phyloP scores from a whole-genome alignment of 2,113 vertebrate genomes.

The Poecile atricapillus region DNA sequence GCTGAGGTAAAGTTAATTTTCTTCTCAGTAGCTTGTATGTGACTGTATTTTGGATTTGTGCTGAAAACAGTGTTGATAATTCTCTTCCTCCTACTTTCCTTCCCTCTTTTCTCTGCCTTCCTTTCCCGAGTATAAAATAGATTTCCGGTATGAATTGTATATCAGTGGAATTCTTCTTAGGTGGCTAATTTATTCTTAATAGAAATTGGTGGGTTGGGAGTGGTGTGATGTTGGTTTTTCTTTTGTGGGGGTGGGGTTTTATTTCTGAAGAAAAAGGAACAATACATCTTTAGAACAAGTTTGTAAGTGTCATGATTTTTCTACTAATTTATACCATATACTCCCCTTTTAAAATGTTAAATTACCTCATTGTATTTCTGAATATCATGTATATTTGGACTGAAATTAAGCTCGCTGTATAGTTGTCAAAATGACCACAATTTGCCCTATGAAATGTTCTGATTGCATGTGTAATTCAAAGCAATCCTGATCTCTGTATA shows the following conservation, averaged over 20 bases:
- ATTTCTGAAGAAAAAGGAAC: constrained; percentile 71
- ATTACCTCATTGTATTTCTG: constrained; percentile 80
- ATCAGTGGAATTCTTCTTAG: constrained; percentile 70
- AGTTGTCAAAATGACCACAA: constrained; percentile 81
- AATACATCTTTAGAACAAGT: constrained; percentile 76
- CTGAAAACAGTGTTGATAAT: not conserved
- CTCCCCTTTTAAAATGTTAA: constrained; percentile 72
- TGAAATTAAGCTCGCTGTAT: constrained; percentile 70
- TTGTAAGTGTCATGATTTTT: constrained; percentile 77
- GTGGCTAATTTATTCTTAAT: constrained; percentile 76
- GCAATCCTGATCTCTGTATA: constrained; percentile 62
- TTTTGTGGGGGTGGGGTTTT: not conserved
- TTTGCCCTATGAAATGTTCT: constrained; percentile 79
- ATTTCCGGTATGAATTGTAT: constrained; percentile 61
- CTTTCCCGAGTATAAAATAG: constrained; percentile 66
- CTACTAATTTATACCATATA: constrained; percentile 73
- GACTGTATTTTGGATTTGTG: not conserved
- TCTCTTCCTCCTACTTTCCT: not conserved
- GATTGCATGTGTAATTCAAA: constrained; percentile 79
- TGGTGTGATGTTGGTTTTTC: not conserved
- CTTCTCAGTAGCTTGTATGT: not conserved
- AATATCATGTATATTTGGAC: constrained; percentile 70
- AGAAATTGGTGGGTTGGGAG: constrained; percentile 48
- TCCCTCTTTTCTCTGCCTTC: not conserved
- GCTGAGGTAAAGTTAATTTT: not conserved